Conservation (phyloP, 2,888 invertebrate species). For the Baronia brevicornis region DNA sequence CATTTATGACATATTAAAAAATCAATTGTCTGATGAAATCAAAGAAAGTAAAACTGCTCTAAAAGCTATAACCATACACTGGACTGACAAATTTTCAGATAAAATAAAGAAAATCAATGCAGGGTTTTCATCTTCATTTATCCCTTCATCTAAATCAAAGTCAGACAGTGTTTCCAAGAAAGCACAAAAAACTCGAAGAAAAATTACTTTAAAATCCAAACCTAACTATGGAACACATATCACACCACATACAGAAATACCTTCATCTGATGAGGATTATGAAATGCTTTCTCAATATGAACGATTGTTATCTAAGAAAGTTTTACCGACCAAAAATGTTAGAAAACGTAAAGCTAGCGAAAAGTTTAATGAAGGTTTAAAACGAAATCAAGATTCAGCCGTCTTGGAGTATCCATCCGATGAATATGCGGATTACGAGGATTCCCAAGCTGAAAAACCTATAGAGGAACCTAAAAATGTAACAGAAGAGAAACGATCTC, state of each 20-base stretch:
- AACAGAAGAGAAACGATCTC: conserved; percentile 8
- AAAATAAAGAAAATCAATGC: conserved; percentile 2
- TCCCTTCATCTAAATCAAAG: too few species aligned
- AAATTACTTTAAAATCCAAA: too few species aligned
- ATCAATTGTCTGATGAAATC: conserved; percentile 31
- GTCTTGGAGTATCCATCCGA: too few species aligned
- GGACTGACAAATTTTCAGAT: conserved; percentile 9
- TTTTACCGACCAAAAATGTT: too few species aligned
- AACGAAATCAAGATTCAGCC: too few species aligned
- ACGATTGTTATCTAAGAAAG: conserved; percentile 1
- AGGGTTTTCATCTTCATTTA: too few species aligned
- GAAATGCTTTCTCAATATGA: conserved; percentile 4
- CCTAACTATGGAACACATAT: neutral
- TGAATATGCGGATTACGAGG: conserved; percentile 1
- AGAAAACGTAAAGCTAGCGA: too few species aligned
- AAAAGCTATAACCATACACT: conserved; percentile 16
- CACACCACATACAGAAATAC: neutral
- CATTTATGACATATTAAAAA: conserved; percentile 34
- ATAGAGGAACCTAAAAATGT: neutral
- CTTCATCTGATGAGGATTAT: conserved; percentile 3
- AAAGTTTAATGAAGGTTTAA: too few species aligned
- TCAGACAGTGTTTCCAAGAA: too few species aligned
- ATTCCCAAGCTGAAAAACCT: conserved; percentile 1
- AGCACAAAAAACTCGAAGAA: too few species aligned
- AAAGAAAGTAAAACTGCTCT: conserved; percentile 24